Base-by-base conservation (phyloP, 2,888 invertebrate genomes). In the Cerastis leucographa region DNA sequence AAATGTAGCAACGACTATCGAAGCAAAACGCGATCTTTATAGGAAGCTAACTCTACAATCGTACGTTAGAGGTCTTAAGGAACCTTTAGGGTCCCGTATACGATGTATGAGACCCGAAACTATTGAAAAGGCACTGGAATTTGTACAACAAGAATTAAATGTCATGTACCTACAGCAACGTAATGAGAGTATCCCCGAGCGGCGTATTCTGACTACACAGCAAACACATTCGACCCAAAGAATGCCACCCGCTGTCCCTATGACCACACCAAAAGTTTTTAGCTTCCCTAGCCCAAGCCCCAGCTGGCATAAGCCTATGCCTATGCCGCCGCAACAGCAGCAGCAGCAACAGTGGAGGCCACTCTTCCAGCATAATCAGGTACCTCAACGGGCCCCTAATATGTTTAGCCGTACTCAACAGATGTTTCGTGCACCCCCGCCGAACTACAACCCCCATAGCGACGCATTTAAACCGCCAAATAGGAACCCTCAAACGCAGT, bases 341-440 rank as follows among this genome's bases (percentile, higher is more conserved):
- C 61, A 71, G 59, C 70, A 70, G 29, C 59, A 56, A 12, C 35
- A 35, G 35, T 46, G 61, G 59, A 29, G 51, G 19, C 67, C 51
- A 22, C 51, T 14, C 4, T 67, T 54, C 51, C 67, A 67, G 51
- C 49, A 51, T 40, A 67, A 51, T 35, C 51, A 51, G 51, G 51
- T 51, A 51, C 51, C 51, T 22, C 51, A 51, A 51, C 19, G 22
- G 51, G 51, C 51, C 19, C 51, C 19, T 22, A 51, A 51, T 14
- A 40, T 40, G 35, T 22, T 22, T 12, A 67, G 22, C 25, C 67
- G 51, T 54, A 67, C 67, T 19, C 67, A 67, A 35, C 67, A 54
- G 29, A 67, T 67, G 40, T 67, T 67, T 67, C 51, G 67, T 22
- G 51, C 67, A 35, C 51, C 67, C 67, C 67, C 51, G 22, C 67